A percentile compares a stretch with the other conserved stretches of the same genome.
Conservation (phyloP, 2,888 invertebrate species). For the Euplexia lucipara region DNA sequence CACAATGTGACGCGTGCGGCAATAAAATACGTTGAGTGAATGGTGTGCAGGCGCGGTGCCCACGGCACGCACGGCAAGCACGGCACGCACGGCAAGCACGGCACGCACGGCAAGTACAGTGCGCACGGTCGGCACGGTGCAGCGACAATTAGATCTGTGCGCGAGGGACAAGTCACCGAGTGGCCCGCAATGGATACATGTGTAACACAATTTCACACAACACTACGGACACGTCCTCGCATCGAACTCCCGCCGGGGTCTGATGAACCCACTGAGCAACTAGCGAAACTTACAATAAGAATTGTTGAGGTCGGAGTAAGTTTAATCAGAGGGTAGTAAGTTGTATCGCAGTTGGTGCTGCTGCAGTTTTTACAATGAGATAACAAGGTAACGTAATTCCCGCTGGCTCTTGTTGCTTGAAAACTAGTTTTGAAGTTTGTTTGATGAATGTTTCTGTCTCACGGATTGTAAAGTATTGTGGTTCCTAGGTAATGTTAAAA, state of each 20-base stretch:
- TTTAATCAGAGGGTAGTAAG: slow-evolving; percentile 42
- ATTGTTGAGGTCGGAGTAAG: slow-evolving; percentile 34
- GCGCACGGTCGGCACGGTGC: slow-evolving; percentile 2
- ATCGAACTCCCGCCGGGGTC: slow-evolving; percentile 37
- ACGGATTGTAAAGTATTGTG: background rate
- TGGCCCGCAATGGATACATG: slow-evolving; percentile 26
- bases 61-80: slow-evolving; percentile 17
- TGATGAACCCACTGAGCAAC: slow-evolving; percentile 46
- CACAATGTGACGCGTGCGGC: slow-evolving; percentile 20
- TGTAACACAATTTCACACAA: slow-evolving; percentile 39
- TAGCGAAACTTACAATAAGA: slow-evolving; percentile 37
- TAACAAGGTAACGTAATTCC: slow-evolving; percentile 32
- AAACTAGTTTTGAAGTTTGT: slow-evolving; percentile 30
- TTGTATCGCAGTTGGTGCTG: slow-evolving; percentile 35
- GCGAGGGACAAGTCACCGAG: slow-evolving; percentile 9
- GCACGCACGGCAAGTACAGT: background rate
- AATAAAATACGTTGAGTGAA: slow-evolving; percentile 11
- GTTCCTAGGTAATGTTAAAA: slow-evolving; percentile 9
- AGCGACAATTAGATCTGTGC: slow-evolving; percentile 37
- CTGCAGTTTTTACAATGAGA: slow-evolving; percentile 39
- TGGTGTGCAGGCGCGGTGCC: slow-evolving; percentile 6
- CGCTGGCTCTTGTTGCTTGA: background rate
- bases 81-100: background rate
- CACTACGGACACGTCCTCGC: slow-evolving; percentile 37
- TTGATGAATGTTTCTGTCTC: slow-evolving; percentile 24